Evolutionary conservation across 53 echinoderm and acorn worm genomes (phyloP), one percentile per base, ranked within the genome.

Genomic region (Arbacia lixula): DNA sequence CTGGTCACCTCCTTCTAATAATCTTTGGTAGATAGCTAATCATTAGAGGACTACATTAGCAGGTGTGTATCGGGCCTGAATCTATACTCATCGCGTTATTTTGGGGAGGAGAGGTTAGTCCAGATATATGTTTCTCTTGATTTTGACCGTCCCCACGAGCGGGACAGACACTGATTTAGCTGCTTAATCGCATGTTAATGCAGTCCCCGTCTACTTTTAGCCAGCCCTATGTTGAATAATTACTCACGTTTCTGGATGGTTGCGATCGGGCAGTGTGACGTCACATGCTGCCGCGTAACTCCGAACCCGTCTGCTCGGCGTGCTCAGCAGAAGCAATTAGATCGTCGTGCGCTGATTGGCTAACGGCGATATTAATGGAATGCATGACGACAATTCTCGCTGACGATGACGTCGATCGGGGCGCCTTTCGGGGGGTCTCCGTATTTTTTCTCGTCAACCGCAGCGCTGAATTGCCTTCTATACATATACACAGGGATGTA

Each of bases 361-460:
- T 63, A 49, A 64, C 82, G 82, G 82, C 82, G 82, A 81, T 81
- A 81, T 81, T 81, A 81, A 81, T n/a, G 82, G 82, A 81, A 81
- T 81, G 82, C 82, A 81, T 81, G 82, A 81, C 82, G 82, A 81
- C 82, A 81, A 81, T 81, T 81, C 82, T 81, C 82, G 82, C 64
- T 81, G 63, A 40, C 64, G 82, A 81, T 81, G 82, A 81, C 82
- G 82, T 81, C 64, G 82, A 63, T 81, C 64, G 82, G 82, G 82
- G 82, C 82, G 64, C 82, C 82, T 81, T 81, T 63, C 64, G 82
- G 82, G 82, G 82, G 82, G 82, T 41, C 64, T 63, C 46, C 63
- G 63, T 61, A 77, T 81, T 81, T 63, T 78, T 63, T 33, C 82
- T 63, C 82, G 62, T 81, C 82, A 63, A 81, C 63, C 82, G 41